These are phyloP conservation scores for Pachycephala philippinensis DNA, from an alignment of 2,113 vertebrate genomes.

Conservation along the genomic window DNA sequence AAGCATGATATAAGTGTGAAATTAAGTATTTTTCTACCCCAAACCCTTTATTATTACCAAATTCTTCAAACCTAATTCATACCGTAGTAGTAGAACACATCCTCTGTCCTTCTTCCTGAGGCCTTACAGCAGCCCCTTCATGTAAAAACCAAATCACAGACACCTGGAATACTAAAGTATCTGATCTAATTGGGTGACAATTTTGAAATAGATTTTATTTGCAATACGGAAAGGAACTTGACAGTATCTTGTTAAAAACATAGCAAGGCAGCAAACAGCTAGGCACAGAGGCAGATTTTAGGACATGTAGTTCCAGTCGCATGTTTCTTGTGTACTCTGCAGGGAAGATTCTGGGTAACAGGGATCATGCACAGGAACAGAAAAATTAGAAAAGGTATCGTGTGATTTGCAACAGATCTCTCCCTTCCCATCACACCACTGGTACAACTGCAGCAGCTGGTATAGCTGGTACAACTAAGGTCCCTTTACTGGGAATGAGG, in stretches of 20 bases:
- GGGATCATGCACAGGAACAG: neutral
- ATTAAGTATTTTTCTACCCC: neutral
- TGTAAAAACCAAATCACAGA: neutral
- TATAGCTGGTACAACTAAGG: neutral
- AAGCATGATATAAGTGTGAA: neutral
- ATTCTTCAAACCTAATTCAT: neutral
- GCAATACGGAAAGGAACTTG: neutral
- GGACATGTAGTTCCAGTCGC: neutral
- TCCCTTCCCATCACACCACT: neutral
- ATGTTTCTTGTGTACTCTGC: neutral
- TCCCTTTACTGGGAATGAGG: neutral
- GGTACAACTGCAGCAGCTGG: neutral
- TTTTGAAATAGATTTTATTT: neutral
- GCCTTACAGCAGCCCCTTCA: neutral
- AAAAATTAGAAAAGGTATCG: rapidly evolving
- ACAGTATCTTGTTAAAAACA: neutral
- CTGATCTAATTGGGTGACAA: neutral
- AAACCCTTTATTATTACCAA: neutral
- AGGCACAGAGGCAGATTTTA: neutral
- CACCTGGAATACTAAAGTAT: neutral
- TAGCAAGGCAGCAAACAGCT: neutral
- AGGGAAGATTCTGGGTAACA: neutral
- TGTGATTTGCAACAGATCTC: neutral
- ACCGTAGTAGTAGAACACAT: neutral
- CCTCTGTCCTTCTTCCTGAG: neutral